These are phyloP conservation scores for Prenolepis imparis DNA, from an alignment of 2,888 invertebrate species.

Conservation along the genomic window DNA sequence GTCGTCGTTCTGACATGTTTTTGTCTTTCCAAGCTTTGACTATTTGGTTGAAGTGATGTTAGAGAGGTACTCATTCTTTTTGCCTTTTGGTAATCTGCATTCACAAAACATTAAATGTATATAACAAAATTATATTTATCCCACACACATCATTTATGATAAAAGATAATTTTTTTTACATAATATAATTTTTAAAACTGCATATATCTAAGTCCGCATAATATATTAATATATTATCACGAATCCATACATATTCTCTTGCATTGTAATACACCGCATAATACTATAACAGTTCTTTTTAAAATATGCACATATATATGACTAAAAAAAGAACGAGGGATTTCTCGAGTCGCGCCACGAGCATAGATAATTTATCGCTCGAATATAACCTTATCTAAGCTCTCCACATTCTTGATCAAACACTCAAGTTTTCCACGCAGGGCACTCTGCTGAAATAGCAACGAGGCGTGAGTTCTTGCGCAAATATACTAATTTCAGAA, in stretches of 20 bases:
- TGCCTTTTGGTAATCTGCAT: constrained; percentile 78
- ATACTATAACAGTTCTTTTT: constrained; percentile 1
- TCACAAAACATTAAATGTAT: neutral
- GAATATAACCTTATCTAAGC: constrained; percentile 3
- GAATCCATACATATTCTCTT: neutral
- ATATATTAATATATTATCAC: neutral
- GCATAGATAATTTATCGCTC: neutral
- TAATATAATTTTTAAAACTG: neutral
- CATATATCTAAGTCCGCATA: neutral
- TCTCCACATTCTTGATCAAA: neutral
- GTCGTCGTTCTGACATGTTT: constrained; percentile 85
- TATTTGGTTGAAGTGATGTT: constrained; percentile 92
- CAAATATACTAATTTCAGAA: constrained; percentile 35
- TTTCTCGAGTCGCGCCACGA: neutral
- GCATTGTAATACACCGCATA: neutral
- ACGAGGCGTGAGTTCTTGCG: constrained; percentile 1
- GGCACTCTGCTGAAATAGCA: constrained; percentile 20
- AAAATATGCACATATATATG: neutral
- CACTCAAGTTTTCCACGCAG: neutral
- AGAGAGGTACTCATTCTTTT: constrained; percentile 94
- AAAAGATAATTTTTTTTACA: neutral
- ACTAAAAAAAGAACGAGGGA: neutral
- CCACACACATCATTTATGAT: neutral
- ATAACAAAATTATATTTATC: neutral
- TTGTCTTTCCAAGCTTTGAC: constrained; percentile 86